phyloP scores from a whole-genome alignment of 1,140 invertebrate genomes.

The Melanaphis sacchari region DNA sequence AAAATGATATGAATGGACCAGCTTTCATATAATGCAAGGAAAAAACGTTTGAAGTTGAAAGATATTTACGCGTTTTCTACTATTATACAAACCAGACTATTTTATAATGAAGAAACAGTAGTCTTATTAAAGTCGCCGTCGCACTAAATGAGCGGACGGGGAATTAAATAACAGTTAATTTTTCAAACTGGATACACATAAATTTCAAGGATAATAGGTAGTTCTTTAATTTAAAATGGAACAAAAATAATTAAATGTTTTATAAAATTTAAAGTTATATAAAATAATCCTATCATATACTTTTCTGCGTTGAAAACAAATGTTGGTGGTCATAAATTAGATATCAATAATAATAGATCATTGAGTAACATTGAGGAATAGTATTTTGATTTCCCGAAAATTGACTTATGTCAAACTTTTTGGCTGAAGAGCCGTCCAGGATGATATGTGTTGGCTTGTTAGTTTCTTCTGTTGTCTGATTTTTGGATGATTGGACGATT shows the following conservation, averaged over 20 bases:
- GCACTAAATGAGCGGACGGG: background rate
- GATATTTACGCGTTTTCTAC: background rate
- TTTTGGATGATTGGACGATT: background rate
- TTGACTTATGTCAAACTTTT: background rate
- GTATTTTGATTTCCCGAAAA: background rate
- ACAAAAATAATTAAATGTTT: background rate
- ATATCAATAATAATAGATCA: background rate
- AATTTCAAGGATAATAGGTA: background rate
- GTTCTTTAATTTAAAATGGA: background rate
- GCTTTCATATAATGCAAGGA: background rate
- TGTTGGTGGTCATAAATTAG: background rate
- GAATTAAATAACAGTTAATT: background rate
- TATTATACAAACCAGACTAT: background rate
- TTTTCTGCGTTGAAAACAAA: background rate
- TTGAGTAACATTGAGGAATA: background rate
- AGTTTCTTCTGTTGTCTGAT: background rate
- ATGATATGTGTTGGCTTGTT: background rate
- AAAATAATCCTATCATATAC: too few species aligned
- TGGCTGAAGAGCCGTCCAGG: background rate
- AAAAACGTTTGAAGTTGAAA: constrained; percentile 1
- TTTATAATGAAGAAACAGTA: background rate
- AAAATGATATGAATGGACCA: background rate
- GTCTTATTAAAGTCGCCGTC: background rate
- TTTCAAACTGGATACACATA: background rate
- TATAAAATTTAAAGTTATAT: too few species aligned